These are phyloP conservation scores for Dryadula phaetusa DNA, from an alignment of 2,888 invertebrate genomes.

Conservation along the genomic window DNA sequence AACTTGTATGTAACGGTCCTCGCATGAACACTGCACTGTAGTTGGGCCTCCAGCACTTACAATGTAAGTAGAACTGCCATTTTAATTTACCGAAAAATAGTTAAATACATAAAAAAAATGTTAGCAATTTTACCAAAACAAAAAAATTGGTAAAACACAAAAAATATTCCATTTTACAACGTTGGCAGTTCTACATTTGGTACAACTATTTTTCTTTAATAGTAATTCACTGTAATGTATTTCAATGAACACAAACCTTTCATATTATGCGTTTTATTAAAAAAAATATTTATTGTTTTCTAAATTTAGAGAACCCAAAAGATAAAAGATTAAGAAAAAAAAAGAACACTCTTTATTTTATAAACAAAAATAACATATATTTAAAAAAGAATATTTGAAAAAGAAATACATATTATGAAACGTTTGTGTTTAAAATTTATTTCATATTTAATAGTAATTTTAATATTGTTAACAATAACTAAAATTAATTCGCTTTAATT, in stretches of 20 bases:
- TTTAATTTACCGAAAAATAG: not conserved
- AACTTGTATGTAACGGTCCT: conserved; percentile 42
- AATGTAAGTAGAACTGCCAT: conserved; percentile 38
- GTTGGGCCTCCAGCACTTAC: conserved; percentile 53
- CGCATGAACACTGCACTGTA: conserved; percentile 61
- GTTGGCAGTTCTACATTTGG: conserved; percentile 29
- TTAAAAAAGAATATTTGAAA: not conserved
- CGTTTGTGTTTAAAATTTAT: conserved; percentile 49
- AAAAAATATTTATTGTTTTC: not conserved
- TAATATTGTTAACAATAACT: conserved; percentile 55
- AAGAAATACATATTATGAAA: conserved; percentile 7
- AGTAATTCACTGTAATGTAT: conserved; percentile 33
- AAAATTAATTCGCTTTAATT: conserved; percentile 68
- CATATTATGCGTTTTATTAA: conserved; percentile 21
- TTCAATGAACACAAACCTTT: conserved; percentile 3
- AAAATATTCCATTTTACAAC: not conserved
- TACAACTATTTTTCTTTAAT: conserved; percentile 26
- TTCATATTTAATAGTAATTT: conserved; percentile 57
- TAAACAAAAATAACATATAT: not conserved
- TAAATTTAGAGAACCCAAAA: not conserved
- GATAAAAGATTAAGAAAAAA: not conserved
- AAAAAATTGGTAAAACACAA: not conserved
- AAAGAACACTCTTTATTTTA: not conserved
- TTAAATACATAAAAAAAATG: no score
- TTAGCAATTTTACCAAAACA: not conserved